Base-by-base conservation (phyloP, 2,113 vertebrate species). In the Alouatta palliata region DNA sequence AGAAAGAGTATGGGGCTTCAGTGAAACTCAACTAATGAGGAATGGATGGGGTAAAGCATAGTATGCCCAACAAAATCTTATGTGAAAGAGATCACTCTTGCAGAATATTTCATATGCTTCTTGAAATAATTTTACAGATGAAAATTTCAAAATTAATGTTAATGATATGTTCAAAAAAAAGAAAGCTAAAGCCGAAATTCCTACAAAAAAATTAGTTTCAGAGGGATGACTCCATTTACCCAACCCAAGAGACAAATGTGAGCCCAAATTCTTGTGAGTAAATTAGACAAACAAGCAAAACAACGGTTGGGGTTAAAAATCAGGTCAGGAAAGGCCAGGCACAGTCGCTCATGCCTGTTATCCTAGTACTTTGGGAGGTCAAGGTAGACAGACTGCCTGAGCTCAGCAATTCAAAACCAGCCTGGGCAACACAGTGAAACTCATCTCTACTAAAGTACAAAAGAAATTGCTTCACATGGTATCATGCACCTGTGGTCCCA, bases 391-490 rank as follows among this genome's bases (percentile, higher is more conserved):
- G 5, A 32, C 30, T 64, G 12, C 61, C 61, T 32, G 27, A 64
- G 61, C 27, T 32, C 27, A 64, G 27, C 27, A 64, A 30, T 64
- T 64, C 13, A 2, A 64, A 13, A 64, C 61, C 27, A 64, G 27
- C 61, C 27, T 64, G 30, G 27, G 12, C 27, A 64, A 64, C 27
- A 64, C 61, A 32, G 61, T 14, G 27, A 64, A 64, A 27, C 61
- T 30, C 0, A 0, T 13, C 61, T 64, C 27, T 64, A 13, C 61
- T 64, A 64, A 64, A 30, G 30, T 64, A 64, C 58, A 30, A 27
- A 64, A 30, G 11, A 30, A 64, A 64, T 30, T 13, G 61, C 27
- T 2, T 0, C 27, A 2, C 0, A 13, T 14, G 12, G 27, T 13
- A 14, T 27, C 0, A 5, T 64, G 27, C 27, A 14, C 27, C 61